A percentile compares a stretch with the other conserved stretches of the same genome.
These are phyloP conservation scores for Idaea biselata DNA, from an alignment of 2,888 invertebrate genomes.

Conservation along the genomic window DNA sequence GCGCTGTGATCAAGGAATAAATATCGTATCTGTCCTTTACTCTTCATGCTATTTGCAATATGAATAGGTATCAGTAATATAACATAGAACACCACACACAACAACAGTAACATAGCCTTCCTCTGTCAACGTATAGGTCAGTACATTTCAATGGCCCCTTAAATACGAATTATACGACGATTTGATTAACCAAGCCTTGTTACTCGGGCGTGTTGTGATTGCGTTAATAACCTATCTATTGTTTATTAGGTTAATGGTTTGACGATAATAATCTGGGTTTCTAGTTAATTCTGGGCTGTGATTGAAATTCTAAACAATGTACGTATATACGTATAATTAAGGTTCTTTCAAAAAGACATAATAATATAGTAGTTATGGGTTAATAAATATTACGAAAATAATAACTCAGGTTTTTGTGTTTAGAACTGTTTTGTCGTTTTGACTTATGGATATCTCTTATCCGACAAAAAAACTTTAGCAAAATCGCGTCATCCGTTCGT, in stretches of 20 bases:
- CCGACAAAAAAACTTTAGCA: no score
- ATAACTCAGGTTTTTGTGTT: no score
- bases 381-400: no score
- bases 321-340: no score
- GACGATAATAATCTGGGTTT: neutral
- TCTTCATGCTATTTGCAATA: neutral
- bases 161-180: neutral
- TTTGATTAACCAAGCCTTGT: neutral
- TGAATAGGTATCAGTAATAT: neutral
- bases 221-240: neutral
- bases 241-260: neutral
- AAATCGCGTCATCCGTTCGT: no score
- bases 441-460: no score
- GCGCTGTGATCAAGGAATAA: neutral
- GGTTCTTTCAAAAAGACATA: no score
- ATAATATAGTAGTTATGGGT: no score
- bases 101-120: slow-evolving; percentile 19
- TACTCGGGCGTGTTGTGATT: neutral
- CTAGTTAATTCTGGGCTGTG: neutral
- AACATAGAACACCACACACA: slow-evolving; percentile 5
- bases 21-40: neutral
- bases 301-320: neutral
- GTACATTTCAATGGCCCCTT: slow-evolving; percentile 20
- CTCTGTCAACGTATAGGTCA: slow-evolving; percentile 21
- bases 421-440: no score